Evolutionary conservation across 64 coral and sea anemone genomes (phyloP).

Genomic region (Pachyseris speciosa): DNA sequence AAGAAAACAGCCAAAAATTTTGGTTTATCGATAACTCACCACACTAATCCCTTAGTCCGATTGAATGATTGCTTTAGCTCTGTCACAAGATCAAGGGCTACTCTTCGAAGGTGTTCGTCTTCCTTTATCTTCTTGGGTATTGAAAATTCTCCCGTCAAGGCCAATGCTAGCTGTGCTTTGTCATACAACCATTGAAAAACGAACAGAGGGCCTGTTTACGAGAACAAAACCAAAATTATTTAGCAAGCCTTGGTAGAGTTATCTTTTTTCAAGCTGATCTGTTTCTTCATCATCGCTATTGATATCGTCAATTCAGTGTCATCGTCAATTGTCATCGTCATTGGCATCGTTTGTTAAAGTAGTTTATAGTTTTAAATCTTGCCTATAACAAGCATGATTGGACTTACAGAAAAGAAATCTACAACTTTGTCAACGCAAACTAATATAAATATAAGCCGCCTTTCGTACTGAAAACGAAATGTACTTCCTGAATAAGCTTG

Average conservation of each 20-base stretch:
- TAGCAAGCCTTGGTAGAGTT: no score
- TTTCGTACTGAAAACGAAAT: no score
- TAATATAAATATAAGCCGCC: no score
- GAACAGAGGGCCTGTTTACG: slow-evolving; percentile 37
- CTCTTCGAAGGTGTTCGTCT: background rate
- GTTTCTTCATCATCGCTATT: background rate
- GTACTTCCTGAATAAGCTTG: no score
- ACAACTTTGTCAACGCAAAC: no score
- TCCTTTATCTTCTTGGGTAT: background rate
- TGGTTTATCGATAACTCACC: background rate
- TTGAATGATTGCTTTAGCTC: slow-evolving; percentile 15
- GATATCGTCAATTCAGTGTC: no score
- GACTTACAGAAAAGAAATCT: no score
- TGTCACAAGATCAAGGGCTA: background rate
- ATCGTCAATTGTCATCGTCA: no score
- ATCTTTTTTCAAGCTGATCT: background rate
- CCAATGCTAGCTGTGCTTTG: slow-evolving; percentile 21
- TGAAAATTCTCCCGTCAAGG: background rate
- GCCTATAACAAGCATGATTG: no score
- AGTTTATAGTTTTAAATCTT: no score
- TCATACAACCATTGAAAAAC: slow-evolving; percentile 79
- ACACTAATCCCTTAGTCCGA: background rate
- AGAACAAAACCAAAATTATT: background rate
- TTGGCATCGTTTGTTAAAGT: no score
- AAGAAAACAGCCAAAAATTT: no score